Evolutionary conservation across 2,797 vertebrate genomes (phyloP), one percentile per base, ranked within the genome.

Genomic region (Microctenopoma stevenorrisi): DNA sequence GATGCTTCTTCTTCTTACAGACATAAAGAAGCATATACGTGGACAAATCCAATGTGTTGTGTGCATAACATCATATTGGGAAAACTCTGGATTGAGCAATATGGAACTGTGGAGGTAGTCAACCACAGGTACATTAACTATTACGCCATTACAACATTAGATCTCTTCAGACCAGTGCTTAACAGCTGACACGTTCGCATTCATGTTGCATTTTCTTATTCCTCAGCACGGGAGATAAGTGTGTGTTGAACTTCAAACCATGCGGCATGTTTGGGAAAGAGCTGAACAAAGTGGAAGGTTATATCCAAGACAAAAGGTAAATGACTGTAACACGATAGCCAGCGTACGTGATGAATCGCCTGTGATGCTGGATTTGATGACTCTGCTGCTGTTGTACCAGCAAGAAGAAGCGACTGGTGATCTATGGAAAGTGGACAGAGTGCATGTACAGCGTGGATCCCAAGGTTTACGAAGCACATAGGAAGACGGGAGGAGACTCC

Each of bases 341-440:
- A 7, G 33, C 1, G 3, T 3, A 1, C 33, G 2, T 28, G 26
- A 52, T 42, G 22, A 0, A 10, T 14, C 10, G 61, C 30, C 2
- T 55, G 48, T 62, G 1, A 52, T 46, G 2, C 13, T 65, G 10
- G 54, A 13, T 46, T 35, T 48, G 2, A 8, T 65, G 14, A 37
- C 12, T 62, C 72, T 78, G 28, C 46, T 64, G 30, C 43, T 65
- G 51, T 66, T 33, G 7, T 48, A 68, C 22, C 86, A 99, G 98
- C 90, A 98, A 95, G 85, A 99, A 96, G 95, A 98, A 98, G 88
- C 92, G 91, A 10, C 92, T 93, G 1, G 89, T 98, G 76, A 94
- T 99, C 72, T 99, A 99, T 7, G 98, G 98, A 40, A 99, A 99
- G 86, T 99, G 98, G 98, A 99, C 98, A 0, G 98, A 99, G 82